A percentile compares a stretch with the other conserved stretches of the same genome.
These are phyloP conservation scores for Hemitrygon akajei DNA, from an alignment of 2,797 vertebrate species.

Conservation along the genomic window DNA sequence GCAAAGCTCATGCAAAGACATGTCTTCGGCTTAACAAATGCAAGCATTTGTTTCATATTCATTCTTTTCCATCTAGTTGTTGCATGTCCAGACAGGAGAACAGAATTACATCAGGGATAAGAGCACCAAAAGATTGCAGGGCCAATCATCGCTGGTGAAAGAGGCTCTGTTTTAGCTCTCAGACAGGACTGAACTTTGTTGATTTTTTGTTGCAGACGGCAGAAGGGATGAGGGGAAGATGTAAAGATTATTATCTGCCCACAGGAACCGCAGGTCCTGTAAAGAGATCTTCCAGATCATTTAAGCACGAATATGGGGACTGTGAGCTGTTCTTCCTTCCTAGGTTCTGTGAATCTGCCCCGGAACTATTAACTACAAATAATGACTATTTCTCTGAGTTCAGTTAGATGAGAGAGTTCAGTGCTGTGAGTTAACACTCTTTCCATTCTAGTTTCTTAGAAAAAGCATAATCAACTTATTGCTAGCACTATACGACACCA, in stretches of 20 bases:
- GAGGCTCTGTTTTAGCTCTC: background rate
- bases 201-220: conserved; percentile 32
- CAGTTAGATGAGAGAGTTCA: background rate
- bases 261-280: conserved; percentile 36
- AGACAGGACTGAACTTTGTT: conserved; percentile 35
- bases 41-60: conserved; percentile 18
- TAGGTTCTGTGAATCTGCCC: background rate
- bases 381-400: background rate
- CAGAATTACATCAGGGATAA: conserved; percentile 11
- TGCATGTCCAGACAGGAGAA: conserved; percentile 14
- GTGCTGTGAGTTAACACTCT: background rate
- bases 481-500: too few relatives aligned
- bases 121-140: conserved; percentile 2
- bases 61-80: conserved; percentile 18
- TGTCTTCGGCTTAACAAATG: background rate
- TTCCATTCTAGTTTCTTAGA: background rate
- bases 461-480: background rate
- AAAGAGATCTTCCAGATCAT: conserved; percentile 21
- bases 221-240: conserved; percentile 33
- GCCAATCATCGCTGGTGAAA: conserved; percentile 24
- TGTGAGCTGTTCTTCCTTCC: conserved; percentile 1
- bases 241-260: conserved; percentile 26
- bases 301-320: background rate
- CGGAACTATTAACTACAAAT: background rate
- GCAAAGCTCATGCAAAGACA: background rate